A percentile compares a stretch with the other conserved stretches of the same genome.
These are phyloP conservation scores for Myotis vivesi DNA, from an alignment of 2,797 vertebrate genomes.

Conservation along the genomic window DNA sequence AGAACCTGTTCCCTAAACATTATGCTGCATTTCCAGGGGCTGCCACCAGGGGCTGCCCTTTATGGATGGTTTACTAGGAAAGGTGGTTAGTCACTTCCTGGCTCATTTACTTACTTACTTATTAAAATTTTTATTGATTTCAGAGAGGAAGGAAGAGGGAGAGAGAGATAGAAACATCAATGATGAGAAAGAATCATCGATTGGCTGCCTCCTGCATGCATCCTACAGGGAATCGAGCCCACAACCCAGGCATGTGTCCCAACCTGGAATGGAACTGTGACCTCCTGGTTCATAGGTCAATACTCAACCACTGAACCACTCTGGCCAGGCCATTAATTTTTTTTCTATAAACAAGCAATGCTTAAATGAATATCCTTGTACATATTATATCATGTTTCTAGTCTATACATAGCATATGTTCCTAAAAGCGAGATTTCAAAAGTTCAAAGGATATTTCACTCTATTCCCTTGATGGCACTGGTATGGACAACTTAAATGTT, in stretches of 20 bases:
- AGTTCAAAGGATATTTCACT: not conserved
- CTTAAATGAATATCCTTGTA: not conserved
- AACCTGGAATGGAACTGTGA: no score
- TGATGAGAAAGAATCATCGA: no score
- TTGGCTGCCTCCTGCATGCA: no score
- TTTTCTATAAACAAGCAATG: conserved; percentile 9
- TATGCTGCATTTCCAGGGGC: not conserved
- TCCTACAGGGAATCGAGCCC: no score
- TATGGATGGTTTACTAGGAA: not conserved
- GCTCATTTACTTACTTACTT: not conserved
- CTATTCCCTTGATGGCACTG: not conserved
- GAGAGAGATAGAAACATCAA: no score
- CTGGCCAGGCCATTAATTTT: not conserved
- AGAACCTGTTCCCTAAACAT: not conserved
- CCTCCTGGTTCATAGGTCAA: no score
- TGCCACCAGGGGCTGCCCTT: not conserved
- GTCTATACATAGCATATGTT: not conserved
- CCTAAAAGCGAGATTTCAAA: conserved; percentile 13
- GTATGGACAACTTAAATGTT: not conserved
- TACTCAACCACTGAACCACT: no score
- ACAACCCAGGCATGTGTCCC: no score
- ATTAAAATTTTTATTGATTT: no score
- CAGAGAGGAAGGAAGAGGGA: no score
- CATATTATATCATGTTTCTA: not conserved
- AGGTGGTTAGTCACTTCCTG: not conserved